Conservation (phyloP, 2,888 invertebrate species). For the Rotaria sp. region DNA sequence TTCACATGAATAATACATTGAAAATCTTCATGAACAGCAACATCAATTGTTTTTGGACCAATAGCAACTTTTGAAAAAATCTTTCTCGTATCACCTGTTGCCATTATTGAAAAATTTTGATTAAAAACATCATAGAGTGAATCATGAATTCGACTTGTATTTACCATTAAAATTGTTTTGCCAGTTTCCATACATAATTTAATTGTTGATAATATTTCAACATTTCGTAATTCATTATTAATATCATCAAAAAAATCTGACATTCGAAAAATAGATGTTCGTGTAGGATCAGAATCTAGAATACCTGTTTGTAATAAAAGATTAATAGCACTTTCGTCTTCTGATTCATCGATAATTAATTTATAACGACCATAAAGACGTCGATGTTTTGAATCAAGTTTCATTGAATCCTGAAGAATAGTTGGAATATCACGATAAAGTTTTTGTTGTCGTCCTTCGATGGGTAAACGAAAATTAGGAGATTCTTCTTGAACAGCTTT, state of each 20-base stretch:
- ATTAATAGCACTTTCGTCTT: background rate
- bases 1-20: background rate
- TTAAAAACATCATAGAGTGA: background rate
- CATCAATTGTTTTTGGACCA: background rate
- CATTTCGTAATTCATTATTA: background rate
- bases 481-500: background rate
- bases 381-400: background rate
- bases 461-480: background rate
- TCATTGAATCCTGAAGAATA: background rate
- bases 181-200: conserved; percentile 8
- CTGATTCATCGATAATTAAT: conserved; percentile 9
- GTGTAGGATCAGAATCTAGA: background rate
- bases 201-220: background rate
- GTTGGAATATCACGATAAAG: background rate
- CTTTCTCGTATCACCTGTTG: background rate
- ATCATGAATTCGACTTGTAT: background rate
- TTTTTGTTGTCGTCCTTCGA: background rate
- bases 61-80: background rate
- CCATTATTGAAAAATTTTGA: background rate
- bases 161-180: background rate
- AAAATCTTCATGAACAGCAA: background rate
- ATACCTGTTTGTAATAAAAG: background rate
- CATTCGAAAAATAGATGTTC: background rate
- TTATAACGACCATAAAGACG: background rate
- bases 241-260: background rate